Conservation (phyloP, 2,888 invertebrate genomes). For the Hylaea fasciaria region DNA sequence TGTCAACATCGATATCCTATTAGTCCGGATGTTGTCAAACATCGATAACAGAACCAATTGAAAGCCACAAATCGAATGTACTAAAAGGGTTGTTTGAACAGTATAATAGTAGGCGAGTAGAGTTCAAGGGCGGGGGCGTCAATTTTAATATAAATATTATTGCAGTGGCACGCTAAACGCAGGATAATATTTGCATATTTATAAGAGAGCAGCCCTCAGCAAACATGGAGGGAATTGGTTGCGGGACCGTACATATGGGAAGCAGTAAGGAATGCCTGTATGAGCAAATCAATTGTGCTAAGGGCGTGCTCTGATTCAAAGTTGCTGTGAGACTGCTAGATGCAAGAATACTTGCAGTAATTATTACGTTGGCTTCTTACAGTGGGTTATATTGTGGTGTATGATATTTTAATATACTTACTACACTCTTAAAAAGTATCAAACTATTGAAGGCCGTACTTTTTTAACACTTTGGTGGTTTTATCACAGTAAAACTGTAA, state of each 20-base stretch:
- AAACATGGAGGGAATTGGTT: conserved; percentile 77
- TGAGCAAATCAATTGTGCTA: neutral
- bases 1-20: conserved; percentile 50
- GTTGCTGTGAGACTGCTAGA: too few species aligned
- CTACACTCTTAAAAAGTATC: too few species aligned
- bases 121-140: conserved; percentile 75
- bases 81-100: conserved; percentile 69
- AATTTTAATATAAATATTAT: conserved; percentile 82
- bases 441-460: too few species aligned
- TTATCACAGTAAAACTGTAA: too few species aligned
- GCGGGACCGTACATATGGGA: conserved; percentile 38
- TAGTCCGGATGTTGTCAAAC: conserved; percentile 59
- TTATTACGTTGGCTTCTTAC: too few species aligned
- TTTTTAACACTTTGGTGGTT: too few species aligned
- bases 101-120: conserved; percentile 61
- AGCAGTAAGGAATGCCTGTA: conserved; percentile 15
- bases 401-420: too few species aligned
- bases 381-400: too few species aligned
- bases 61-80: conserved; percentile 54
- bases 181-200: conserved; percentile 83
- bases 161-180: conserved; percentile 77
- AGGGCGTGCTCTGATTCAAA: too few species aligned
- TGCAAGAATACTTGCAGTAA: too few species aligned
- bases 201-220: conserved; percentile 78
- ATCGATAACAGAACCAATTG: conserved; percentile 59